Evolutionary conservation across 2,113 vertebrate genomes (phyloP).

Genomic region (Zootoca vivipara): DNA sequence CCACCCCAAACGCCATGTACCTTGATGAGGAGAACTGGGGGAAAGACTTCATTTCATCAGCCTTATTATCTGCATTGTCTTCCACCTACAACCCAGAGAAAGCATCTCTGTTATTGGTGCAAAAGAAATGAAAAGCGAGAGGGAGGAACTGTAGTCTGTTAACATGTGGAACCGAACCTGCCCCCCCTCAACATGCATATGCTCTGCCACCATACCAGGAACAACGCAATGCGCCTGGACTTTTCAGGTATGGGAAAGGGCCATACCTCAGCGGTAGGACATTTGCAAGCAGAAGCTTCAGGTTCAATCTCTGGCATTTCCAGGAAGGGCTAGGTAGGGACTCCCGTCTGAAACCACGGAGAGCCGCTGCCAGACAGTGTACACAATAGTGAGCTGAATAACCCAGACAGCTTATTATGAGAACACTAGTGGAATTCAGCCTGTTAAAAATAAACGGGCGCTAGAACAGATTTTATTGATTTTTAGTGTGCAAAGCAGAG

Average conservation of each 20-base stretch:
- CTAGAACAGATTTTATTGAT: too few species aligned
- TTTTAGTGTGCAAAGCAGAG: too few species aligned
- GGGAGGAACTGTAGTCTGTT: neutral
- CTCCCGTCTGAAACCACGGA: too few species aligned
- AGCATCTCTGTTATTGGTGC: slow-evolving; percentile 30
- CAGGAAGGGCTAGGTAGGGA: too few species aligned
- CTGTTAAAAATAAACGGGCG: too few species aligned
- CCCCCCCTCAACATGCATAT: neutral
- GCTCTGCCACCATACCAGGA: neutral
- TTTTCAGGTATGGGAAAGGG: neutral
- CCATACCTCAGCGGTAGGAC: too few species aligned
- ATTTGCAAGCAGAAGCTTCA: too few species aligned
- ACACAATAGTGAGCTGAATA: too few species aligned
- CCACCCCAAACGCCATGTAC: slow-evolving; percentile 63
- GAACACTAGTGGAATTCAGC: too few species aligned
- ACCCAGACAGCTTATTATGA: too few species aligned
- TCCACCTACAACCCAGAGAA: slow-evolving; percentile 58
- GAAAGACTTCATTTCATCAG: slow-evolving; percentile 36
- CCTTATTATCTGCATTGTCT: slow-evolving; percentile 52
- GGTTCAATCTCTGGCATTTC: too few species aligned
- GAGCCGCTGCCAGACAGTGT: too few species aligned
- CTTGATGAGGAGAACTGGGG: slow-evolving; percentile 67
- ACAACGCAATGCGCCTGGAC: neutral
- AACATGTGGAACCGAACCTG: neutral
- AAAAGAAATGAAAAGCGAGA: neutral